These are phyloP conservation scores for Chrosomus eos DNA, from an alignment of 2,797 vertebrate genomes.

Conservation along the genomic window DNA sequence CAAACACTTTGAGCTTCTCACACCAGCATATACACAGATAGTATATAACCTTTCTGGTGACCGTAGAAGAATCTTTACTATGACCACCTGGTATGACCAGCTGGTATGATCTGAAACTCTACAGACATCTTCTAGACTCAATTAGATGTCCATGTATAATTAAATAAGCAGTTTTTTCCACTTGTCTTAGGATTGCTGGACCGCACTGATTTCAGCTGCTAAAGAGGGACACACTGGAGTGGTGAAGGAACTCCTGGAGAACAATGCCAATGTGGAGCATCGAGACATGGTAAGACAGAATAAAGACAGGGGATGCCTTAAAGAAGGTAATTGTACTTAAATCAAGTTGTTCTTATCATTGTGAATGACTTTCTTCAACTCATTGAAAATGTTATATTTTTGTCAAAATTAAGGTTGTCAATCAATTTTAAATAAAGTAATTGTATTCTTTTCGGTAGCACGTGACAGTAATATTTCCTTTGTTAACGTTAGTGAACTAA, in stretches of 20 bases:
- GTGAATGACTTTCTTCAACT: not conserved
- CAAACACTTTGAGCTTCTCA: conserved; percentile 49
- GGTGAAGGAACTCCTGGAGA: conserved; percentile 87
- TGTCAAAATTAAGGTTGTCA: not conserved
- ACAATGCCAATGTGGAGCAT: conserved; percentile 90
- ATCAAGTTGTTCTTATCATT: not conserved
- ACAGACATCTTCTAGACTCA: conserved; percentile 2
- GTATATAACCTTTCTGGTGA: not conserved
- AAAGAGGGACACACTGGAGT: conserved; percentile 93
- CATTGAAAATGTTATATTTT: not conserved
- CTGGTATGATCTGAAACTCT: conserved; percentile 71
- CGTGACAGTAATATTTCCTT: not conserved
- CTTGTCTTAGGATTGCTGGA: conserved; percentile 93
- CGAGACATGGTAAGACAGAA: conserved; percentile 89
- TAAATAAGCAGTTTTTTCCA: conserved; percentile 54
- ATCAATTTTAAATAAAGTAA: not conserved
- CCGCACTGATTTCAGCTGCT: conserved; percentile 93
- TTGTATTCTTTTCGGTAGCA: not conserved
- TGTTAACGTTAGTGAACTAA: not conserved
- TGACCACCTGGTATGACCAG: conserved; percentile 79
- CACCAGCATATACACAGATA: conserved; percentile 47
- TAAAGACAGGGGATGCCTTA: not conserved
- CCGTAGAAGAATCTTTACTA: conserved; percentile 46
- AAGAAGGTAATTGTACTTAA: not conserved
- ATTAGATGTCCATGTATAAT: conserved; percentile 4